Conservation (phyloP, 1,140 invertebrate species). For the Zaprionus capensis region DNA sequence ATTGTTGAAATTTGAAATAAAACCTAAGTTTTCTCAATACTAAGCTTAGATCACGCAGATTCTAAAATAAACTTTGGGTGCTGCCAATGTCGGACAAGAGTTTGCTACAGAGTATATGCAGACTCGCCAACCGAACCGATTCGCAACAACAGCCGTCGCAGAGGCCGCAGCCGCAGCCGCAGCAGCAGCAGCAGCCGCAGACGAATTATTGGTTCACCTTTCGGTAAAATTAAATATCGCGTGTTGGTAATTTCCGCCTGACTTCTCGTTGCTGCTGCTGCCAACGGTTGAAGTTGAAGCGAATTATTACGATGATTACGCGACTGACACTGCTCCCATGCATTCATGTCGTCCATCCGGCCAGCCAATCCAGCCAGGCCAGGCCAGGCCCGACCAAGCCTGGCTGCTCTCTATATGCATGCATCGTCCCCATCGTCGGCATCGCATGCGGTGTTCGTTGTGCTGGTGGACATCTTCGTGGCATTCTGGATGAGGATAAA, state of each 20-base stretch:
- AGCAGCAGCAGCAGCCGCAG: slow-evolving; percentile 44
- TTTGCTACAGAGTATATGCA: slow-evolving; percentile 14
- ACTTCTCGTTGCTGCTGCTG: slow-evolving; percentile 76
- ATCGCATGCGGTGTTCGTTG: slow-evolving; percentile 65
- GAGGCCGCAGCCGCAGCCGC: slow-evolving; percentile 20
- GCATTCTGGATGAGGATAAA: slow-evolving; percentile 81
- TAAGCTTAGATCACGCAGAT: neutral
- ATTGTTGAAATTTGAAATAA: neutral
- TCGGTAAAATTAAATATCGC: slow-evolving; percentile 82
- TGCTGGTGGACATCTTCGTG: slow-evolving; percentile 77
- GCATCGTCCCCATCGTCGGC: slow-evolving; percentile 33
- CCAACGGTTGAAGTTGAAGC: slow-evolving; percentile 78
- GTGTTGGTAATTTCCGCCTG: slow-evolving; percentile 81
- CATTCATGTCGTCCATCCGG: slow-evolving; percentile 76
- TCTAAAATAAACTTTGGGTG: neutral
- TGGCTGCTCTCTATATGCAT: slow-evolving; percentile 54
- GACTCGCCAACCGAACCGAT: neutral
- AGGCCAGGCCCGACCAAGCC: neutral
- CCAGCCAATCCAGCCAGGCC: slow-evolving; percentile 41
- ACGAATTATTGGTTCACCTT: slow-evolving; percentile 80
- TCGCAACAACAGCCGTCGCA: slow-evolving; percentile 7
- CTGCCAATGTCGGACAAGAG: neutral
- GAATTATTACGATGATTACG: slow-evolving; percentile 82
- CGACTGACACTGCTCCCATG: slow-evolving; percentile 79
- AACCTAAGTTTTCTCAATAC: neutral